These are phyloP conservation scores for Arrhopalites spinosus DNA, from an alignment of 2,888 invertebrate genomes.

Conservation along the genomic window DNA sequence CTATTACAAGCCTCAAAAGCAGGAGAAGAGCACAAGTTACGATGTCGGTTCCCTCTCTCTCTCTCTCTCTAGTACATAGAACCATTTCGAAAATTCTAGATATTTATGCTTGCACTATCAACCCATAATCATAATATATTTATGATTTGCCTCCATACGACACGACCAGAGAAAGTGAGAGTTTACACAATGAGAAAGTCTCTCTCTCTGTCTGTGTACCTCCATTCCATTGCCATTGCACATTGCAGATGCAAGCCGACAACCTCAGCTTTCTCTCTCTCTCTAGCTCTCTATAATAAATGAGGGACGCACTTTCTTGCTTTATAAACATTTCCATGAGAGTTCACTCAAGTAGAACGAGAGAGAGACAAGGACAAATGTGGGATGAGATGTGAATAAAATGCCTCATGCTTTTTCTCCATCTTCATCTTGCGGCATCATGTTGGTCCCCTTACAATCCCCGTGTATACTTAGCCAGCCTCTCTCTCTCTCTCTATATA, in stretches of 20 bases:
- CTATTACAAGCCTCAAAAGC: too few species aligned
- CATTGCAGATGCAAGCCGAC: neutral
- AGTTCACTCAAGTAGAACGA: neutral
- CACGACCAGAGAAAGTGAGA: too few species aligned
- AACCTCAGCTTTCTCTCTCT: neutral
- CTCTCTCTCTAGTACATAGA: neutral
- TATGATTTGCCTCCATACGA: neutral
- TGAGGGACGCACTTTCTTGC: too few species aligned
- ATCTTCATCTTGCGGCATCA: neutral
- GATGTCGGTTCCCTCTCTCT: neutral
- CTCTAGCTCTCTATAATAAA: neutral
- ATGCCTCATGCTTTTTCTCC: slow-evolving; percentile 1
- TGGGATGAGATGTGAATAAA: neutral
- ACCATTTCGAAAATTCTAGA: neutral
- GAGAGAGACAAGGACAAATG: slow-evolving; percentile 13
- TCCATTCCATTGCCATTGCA: neutral
- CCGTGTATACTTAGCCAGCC: too few species aligned
- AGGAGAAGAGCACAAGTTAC: too few species aligned
- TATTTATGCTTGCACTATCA: too few species aligned
- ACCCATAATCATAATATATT: too few species aligned
- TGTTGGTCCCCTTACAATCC: too few species aligned
- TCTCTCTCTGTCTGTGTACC: neutral
- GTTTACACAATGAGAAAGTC: too few species aligned
- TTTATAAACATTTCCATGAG: neutral
- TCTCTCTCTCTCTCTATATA: too few species aligned